phyloP scores from a whole-genome alignment of 2,113 vertebrate genomes.

The Orientallactaga bullata region DNA sequence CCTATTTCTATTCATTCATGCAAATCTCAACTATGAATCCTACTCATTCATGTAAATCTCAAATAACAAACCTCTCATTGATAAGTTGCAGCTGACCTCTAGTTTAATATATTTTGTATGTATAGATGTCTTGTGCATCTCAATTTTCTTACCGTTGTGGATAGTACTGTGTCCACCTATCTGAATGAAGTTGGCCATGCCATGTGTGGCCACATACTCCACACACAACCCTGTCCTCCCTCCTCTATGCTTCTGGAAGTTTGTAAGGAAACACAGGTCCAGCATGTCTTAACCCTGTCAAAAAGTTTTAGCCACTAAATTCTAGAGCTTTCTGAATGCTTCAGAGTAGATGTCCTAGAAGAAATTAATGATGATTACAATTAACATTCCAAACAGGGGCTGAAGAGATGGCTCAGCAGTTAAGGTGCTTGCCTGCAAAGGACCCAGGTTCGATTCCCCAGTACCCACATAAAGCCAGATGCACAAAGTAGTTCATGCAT shows the following conservation, averaged over 20 bases:
- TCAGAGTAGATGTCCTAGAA: constrained; percentile 67
- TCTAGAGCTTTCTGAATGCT: constrained; percentile 62
- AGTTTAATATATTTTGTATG: background rate
- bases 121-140: background rate
- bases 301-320: background rate
- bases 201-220: fast-evolving
- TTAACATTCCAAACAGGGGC: background rate
- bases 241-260: background rate
- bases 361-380: constrained; percentile 24
- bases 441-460: too few species aligned
- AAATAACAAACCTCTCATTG: background rate
- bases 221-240: background rate
- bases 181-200: background rate
- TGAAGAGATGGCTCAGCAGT: too few species aligned
- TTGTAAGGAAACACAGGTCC: constrained; percentile 32
- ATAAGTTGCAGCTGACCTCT: background rate
- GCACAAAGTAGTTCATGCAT: too few species aligned
- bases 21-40: background rate
- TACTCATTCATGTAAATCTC: background rate
- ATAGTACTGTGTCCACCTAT: background rate
- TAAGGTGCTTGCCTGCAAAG: too few species aligned
- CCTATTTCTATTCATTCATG: background rate
- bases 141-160: background rate
- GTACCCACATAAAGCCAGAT: too few species aligned
- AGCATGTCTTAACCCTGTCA: constrained; percentile 40